These are phyloP conservation scores for Cerceris rybyensis DNA, from an alignment of 2,888 invertebrate species.

Conservation along the genomic window DNA sequence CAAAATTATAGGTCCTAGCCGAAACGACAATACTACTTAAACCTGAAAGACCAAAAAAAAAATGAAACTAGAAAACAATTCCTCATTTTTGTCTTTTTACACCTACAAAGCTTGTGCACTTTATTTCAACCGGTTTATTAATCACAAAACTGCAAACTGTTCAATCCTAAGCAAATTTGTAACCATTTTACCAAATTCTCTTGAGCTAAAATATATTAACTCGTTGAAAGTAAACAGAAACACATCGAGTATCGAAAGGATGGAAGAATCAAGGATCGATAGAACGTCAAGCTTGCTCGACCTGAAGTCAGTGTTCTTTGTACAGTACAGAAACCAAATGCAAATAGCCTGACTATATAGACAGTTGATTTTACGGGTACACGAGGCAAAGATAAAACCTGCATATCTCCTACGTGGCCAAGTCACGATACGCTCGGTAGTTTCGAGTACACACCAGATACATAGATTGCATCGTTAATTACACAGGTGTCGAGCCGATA, in stretches of 20 bases:
- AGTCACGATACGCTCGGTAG: constrained; percentile 8
- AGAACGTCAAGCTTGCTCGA: background rate
- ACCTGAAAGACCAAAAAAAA: no score
- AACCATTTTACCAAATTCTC: background rate
- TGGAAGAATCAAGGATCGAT: background rate
- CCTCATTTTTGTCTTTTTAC: no score
- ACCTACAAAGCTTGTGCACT: no score
- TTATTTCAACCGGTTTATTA: no score
- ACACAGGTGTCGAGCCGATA: constrained; percentile 40
- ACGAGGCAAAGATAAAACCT: constrained; percentile 36
- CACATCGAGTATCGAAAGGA: no score
- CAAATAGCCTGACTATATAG: background rate
- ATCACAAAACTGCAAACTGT: no score
- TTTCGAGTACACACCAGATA: constrained; percentile 27
- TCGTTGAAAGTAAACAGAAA: no score
- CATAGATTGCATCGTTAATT: constrained; percentile 53
- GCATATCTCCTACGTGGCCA: constrained; percentile 34
- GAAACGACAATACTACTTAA: no score
- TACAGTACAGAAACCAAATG: background rate
- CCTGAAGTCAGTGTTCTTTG: background rate
- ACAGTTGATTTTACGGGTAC: constrained; percentile 18
- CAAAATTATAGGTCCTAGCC: no score
- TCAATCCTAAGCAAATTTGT: no score
- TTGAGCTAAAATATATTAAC: background rate
- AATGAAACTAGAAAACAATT: no score